Base-by-base conservation (phyloP, 1,140 invertebrate species). In the Drosophila lacertosa region DNA sequence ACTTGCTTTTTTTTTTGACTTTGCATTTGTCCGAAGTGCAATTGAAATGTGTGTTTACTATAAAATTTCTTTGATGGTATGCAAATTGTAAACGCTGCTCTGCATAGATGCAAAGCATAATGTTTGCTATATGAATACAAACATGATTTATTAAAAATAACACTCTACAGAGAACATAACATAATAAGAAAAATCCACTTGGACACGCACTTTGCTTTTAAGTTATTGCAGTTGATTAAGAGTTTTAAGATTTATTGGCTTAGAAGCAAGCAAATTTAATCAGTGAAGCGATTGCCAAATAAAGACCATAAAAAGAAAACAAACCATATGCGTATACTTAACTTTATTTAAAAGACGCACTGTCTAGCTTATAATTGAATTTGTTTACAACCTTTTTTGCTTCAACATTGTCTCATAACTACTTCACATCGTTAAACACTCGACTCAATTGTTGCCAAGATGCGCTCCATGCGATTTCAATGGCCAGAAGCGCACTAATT, bases 41-140 rank as follows among this genome's bases (percentile, higher is more conserved):
- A 72, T 76, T 75, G 71, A 63, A 80, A 76, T 67, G 32, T 67
- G 32, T 80, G 72, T 80, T 81, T 76, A 40, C 58, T 29, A 64
- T 58, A 16, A 35, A 80, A 76, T 58, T 66, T 50, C 44, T 76
- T 80, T 79, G 71, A 80, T 75, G 24, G 33, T 44, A 65, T 74
- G 70, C 60, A 66, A 59, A 63, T 60, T 57, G 59, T 55, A 18
- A 42, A n/a, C 39, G 26, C 42, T 57, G 35, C 42, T 44, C 29
- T 13, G 13, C 35, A 80, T 59, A 45, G 44, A 55, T 26, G 35
- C 10, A 16, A 24, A 16, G 22, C 11, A 37, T 40, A 54, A 58
- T 33, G 20, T 0, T 20, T 47, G 6, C 22, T 37, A 16, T 16
- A 29, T 6, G n/a, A n/a, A n/a, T n/a, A n/a, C n/a, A n/a, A n/a